phyloP scores from a whole-genome alignment of 2,113 vertebrate species.

The Dolichotis patagonum region DNA sequence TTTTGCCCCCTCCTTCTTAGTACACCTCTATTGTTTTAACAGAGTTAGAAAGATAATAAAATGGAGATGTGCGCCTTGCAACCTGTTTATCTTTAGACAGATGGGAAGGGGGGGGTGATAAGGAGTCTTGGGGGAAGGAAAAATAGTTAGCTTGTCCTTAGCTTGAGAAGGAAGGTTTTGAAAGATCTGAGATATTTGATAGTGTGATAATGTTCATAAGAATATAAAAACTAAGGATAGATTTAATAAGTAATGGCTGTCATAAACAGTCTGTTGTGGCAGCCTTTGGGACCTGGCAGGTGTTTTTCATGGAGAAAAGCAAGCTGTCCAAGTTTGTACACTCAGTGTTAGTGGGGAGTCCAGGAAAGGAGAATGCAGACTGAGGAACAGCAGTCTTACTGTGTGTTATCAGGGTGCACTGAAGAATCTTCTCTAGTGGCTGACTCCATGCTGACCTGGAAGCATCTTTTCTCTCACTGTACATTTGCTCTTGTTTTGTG shows the following conservation, averaged over 20 bases:
- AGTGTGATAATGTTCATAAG: slow-evolving; percentile 53
- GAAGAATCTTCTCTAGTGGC: not conserved
- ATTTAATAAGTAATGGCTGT: slow-evolving; percentile 50
- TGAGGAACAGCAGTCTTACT: not conserved
- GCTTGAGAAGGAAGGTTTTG: not conserved
- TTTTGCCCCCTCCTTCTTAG: not conserved
- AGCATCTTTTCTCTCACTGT: slow-evolving; percentile 34
- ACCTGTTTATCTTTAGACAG: slow-evolving; percentile 61
- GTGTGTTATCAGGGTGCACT: not conserved
- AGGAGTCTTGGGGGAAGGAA: not conserved
- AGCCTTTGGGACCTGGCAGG: slow-evolving; percentile 15
- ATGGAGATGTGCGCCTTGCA: slow-evolving; percentile 21
- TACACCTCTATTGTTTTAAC: not conserved
- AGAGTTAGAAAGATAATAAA: not conserved
- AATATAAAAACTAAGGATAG: not conserved
- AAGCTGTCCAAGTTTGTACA: not conserved
- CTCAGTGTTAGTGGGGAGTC: not conserved
- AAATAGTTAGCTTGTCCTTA: slow-evolving; percentile 26
- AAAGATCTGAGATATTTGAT: not conserved
- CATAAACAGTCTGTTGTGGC: slow-evolving; percentile 35
- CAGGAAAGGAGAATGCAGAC: not conserved
- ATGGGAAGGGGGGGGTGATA: not conserved
- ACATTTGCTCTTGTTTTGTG: slow-evolving; percentile 5
- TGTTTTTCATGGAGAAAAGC: not conserved
- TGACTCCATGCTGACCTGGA: not conserved